These are phyloP conservation scores for Epinephelus coioides DNA, from an alignment of 2,797 vertebrate species.

Conservation along the genomic window DNA sequence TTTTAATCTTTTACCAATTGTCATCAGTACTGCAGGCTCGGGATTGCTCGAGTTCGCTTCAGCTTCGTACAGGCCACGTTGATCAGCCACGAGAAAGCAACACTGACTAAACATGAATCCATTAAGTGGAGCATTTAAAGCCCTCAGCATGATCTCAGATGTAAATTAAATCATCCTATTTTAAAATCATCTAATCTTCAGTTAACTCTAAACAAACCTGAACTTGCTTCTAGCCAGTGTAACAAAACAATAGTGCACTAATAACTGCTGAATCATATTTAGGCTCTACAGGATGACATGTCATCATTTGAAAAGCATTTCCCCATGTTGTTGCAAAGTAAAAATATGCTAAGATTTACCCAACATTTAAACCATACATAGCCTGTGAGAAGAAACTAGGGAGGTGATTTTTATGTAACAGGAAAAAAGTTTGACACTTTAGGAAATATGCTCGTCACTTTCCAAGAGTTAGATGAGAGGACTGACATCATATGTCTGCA, in stretches of 20 bases:
- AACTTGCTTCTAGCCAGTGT: background rate
- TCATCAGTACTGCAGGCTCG: slow-evolving; percentile 42
- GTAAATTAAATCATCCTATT: no score
- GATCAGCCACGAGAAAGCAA: no score
- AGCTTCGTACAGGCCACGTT: slow-evolving; percentile 2
- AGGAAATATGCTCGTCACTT: background rate
- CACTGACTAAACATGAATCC: no score
- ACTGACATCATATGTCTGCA: background rate
- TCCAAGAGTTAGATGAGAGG: background rate
- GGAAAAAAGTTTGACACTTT: background rate
- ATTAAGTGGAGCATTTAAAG: no score
- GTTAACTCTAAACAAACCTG: background rate
- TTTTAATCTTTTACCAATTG: slow-evolving; percentile 77
- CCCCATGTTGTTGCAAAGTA: background rate
- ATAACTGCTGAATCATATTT: background rate
- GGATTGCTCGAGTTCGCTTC: slow-evolving; percentile 20
- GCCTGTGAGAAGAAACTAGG: no score
- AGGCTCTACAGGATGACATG: no score
- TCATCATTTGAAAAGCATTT: background rate
- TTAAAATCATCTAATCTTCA: no score
- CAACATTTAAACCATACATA: background rate
- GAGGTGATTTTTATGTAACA: background rate
- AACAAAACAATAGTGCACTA: background rate
- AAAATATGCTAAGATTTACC: background rate
- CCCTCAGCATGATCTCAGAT: no score